Percentiles rank a stretch among this genome's conserved stretches.
phyloP scores from a whole-genome alignment of 2,113 vertebrate genomes.

The Lampris incognitus region DNA sequence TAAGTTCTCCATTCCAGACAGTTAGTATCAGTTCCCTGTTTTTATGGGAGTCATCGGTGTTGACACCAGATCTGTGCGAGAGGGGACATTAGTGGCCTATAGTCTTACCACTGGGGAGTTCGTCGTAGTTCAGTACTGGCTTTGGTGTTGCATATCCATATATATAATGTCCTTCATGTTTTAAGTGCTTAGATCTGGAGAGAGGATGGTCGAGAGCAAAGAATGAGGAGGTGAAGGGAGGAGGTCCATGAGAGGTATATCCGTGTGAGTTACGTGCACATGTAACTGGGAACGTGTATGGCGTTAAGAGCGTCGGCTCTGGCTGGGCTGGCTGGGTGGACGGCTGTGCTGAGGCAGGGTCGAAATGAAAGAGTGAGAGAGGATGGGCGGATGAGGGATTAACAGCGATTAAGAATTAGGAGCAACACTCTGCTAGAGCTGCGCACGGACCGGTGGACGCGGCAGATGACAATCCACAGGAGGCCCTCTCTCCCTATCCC shows the following conservation, averaged over 20 bases:
- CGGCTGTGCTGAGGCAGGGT: constrained; percentile 30
- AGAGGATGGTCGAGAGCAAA: neutral
- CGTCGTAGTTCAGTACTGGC: neutral
- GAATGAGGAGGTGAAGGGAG: neutral
- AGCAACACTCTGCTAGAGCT: constrained; percentile 64
- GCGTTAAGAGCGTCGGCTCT: constrained; percentile 21
- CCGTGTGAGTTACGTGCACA: neutral
- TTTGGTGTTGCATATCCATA: neutral
- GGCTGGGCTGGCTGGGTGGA: constrained; percentile 23
- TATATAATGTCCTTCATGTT: neutral
- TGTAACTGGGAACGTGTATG: constrained; percentile 13
- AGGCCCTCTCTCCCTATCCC: constrained; percentile 19
- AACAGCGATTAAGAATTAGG: constrained; percentile 79
- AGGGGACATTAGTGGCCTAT: constrained; percentile 48
- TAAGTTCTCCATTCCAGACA: constrained; percentile 52
- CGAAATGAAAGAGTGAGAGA: constrained; percentile 36
- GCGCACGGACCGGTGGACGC: constrained; percentile 43
- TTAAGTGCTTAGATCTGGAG: neutral
- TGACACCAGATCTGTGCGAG: constrained; percentile 21
- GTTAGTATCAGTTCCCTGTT: constrained; percentile 44
- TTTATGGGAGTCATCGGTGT: constrained; percentile 48
- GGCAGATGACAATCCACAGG: constrained; percentile 67
- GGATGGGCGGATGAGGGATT: constrained; percentile 71
- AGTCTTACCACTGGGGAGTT: neutral
- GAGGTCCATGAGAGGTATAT: neutral